phyloP scores from a whole-genome alignment of 2,888 invertebrate genomes.

The Melinopterus prodromus region DNA sequence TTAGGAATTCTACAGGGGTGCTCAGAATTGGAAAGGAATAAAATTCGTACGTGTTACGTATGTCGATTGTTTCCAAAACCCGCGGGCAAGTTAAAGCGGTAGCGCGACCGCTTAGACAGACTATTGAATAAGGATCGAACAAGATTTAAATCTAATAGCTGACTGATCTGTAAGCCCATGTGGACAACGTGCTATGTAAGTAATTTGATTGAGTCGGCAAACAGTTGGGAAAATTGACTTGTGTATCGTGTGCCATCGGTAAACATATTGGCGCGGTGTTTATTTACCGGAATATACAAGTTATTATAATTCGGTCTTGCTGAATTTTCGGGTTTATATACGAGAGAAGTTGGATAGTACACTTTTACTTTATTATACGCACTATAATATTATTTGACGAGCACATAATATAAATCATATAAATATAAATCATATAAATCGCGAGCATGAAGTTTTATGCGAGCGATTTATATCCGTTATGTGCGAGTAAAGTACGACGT shows the following conservation, averaged over 20 bases:
- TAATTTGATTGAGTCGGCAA: background rate
- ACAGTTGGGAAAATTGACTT: background rate
- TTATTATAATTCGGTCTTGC: background rate
- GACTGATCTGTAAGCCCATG: background rate
- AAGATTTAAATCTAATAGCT: background rate
- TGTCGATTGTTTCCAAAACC: background rate
- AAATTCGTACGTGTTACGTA: background rate
- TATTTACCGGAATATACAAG: background rate
- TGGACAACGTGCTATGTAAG: background rate
- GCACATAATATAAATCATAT: no score
- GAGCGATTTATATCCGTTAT: no score
- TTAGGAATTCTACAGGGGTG: background rate
- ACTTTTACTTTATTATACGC: no score
- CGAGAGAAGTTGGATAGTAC: background rate
- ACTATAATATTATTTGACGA: no score
- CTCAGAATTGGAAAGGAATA: background rate
- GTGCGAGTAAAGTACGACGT: no score
- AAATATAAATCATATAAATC: no score
- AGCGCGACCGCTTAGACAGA: background rate
- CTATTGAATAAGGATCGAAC: background rate
- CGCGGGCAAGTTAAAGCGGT: background rate
- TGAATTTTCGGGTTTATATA: background rate
- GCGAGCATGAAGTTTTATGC: no score
- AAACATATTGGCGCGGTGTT: background rate
- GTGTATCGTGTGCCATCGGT: background rate